Conservation (phyloP, 2,797 vertebrate genomes). For the Nyctalus aviator region DNA sequence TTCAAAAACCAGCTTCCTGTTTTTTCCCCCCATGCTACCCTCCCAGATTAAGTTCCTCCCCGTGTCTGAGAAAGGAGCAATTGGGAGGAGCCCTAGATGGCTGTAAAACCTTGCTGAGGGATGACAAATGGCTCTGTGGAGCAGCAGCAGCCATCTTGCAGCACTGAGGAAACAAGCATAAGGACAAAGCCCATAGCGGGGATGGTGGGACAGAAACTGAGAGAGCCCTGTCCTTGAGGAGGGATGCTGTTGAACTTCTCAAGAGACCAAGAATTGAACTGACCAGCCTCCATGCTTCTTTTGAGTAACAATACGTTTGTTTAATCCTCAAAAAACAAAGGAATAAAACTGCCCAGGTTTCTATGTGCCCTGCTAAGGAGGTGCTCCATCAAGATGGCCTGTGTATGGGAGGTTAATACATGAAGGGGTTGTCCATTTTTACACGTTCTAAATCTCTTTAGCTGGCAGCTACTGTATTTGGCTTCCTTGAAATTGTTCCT, state of each 20-base stretch:
- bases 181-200: not conserved
- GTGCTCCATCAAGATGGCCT: fast-evolving
- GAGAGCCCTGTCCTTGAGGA: not conserved
- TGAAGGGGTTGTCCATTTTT: not conserved
- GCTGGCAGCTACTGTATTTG: not conserved
- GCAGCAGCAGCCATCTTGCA: not conserved
- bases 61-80: not conserved
- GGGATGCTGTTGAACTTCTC: not conserved
- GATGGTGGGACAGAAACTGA: fast-evolving
- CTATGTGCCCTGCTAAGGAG: not conserved
- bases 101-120: not conserved
- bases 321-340: not conserved
- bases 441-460: not conserved
- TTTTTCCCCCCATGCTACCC: not conserved
- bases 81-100: not conserved
- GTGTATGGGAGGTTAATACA: too few species aligned
- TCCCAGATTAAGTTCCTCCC: not conserved
- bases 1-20: not conserved
- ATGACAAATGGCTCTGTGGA: not conserved
- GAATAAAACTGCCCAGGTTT: not conserved
- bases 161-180: not conserved
- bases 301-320: not conserved
- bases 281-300: not conserved
- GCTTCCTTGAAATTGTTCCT: slow-evolving; percentile 16
- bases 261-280: not conserved